A percentile compares a stretch with the other conserved stretches of the same genome.
Evolutionary conservation across 2,113 vertebrate genomes (phyloP).

Genomic region (Scytalopus superciliaris): DNA sequence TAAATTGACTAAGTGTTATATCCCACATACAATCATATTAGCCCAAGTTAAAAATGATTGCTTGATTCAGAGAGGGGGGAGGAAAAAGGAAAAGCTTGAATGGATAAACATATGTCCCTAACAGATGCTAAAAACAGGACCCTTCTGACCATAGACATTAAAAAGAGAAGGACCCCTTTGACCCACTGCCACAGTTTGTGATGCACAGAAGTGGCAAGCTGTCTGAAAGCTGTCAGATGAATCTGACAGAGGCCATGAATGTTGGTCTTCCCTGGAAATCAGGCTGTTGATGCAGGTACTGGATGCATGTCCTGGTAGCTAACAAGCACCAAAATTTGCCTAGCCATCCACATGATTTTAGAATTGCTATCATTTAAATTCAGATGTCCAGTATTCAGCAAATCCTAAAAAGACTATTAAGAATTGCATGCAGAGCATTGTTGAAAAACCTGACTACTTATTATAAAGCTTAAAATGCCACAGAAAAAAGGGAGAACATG

Average conservation of each 20-base stretch:
- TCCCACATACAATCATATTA: not conserved
- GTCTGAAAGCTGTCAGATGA: not conserved
- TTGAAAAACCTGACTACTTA: not conserved
- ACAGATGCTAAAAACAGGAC: not conserved
- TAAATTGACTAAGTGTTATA: not conserved
- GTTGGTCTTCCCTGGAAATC: not conserved
- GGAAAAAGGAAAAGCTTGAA: not conserved
- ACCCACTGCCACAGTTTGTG: not conserved
- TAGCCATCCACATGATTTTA: not conserved
- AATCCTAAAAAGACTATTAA: not conserved
- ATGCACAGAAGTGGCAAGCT: not conserved
- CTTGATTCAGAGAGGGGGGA: not conserved
- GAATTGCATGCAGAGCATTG: not conserved
- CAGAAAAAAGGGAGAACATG: not conserved
- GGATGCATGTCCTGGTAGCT: not conserved
- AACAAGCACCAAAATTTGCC: not conserved
- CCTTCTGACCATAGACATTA: not conserved
- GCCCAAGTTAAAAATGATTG: not conserved
- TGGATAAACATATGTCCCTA: not conserved
- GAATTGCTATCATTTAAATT: not conserved
- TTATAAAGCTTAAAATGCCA: constrained; percentile 1
- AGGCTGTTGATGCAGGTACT: not conserved
- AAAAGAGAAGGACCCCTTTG: not conserved
- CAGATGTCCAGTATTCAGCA: not conserved
- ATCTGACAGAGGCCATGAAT: not conserved